These are phyloP conservation scores for Donacobius atricapilla DNA, from an alignment of 2,113 vertebrate species.

Conservation along the genomic window DNA sequence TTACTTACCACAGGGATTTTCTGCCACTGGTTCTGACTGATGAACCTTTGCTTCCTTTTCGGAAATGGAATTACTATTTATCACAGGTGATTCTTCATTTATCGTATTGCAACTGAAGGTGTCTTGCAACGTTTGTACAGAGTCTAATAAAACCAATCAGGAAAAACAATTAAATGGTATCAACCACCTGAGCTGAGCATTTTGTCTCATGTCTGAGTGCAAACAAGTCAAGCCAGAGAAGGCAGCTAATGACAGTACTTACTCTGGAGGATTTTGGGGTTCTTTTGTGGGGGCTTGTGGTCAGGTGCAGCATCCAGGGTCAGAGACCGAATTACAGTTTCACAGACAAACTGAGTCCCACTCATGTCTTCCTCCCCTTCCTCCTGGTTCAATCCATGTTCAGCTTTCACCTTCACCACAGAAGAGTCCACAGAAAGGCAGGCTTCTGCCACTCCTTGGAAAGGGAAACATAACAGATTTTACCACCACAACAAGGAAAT, in stretches of 20 bases:
- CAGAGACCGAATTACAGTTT: slow-evolving; percentile 95
- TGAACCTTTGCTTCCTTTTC: neutral
- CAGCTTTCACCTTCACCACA: slow-evolving; percentile 16
- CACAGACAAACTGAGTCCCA: slow-evolving; percentile 97
- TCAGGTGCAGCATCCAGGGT: slow-evolving; percentile 94
- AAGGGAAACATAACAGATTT: neutral
- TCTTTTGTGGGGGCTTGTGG: slow-evolving; percentile 80
- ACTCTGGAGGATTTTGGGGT: slow-evolving; percentile 61
- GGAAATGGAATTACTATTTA: neutral
- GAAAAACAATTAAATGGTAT: neutral
- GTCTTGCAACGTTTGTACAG: neutral
- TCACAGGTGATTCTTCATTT: neutral
- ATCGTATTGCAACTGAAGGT: neutral
- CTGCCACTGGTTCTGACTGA: neutral
- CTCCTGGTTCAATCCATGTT: slow-evolving; percentile 69
- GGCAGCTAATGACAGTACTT: slow-evolving; percentile 46
- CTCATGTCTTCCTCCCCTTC: slow-evolving; percentile 94
- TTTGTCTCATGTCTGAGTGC: neutral
- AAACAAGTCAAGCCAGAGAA: neutral
- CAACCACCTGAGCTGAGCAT: neutral
- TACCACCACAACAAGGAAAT: neutral
- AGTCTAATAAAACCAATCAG: neutral
- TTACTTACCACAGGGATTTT: slow-evolving; percentile 13
- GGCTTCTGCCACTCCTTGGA: neutral
- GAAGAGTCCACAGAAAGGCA: neutral